Evolutionary conservation across 2,113 vertebrate genomes (phyloP).

Genomic region (Syngnathoides biaculeatus): DNA sequence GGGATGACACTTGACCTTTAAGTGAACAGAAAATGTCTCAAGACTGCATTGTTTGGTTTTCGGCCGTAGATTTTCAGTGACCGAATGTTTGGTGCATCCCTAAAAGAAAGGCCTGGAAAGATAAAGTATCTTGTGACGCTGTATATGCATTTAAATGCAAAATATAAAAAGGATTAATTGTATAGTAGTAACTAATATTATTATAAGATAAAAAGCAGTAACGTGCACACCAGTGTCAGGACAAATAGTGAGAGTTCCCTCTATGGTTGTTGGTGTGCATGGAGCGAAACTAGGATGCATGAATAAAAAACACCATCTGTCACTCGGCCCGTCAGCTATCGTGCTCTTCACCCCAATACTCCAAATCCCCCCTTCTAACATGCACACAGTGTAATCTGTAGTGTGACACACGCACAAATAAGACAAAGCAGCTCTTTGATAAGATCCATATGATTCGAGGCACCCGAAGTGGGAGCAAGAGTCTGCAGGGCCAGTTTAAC

Average conservation of each 20-base stretch:
- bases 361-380: slow-evolving; percentile 15
- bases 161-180: no score
- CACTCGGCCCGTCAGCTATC: slow-evolving; percentile 8
- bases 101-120: neutral
- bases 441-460: neutral
- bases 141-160: no score
- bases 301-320: slow-evolving; percentile 69
- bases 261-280: slow-evolving; percentile 6
- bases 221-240: neutral
- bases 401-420: slow-evolving; percentile 29
- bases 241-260: neutral
- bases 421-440: slow-evolving; percentile 6
- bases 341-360: slow-evolving; percentile 8
- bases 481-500: neutral
- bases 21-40: no score
- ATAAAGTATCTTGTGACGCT: neutral
- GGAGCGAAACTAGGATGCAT: slow-evolving; percentile 18
- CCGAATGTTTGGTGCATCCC: no score
- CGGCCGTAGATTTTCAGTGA: no score
- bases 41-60: no score
- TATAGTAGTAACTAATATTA: no score
- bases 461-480: neutral
- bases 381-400: slow-evolving; percentile 12
- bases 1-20: no score
- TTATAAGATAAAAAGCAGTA: neutral